phyloP scores from a whole-genome alignment of 2,888 invertebrate genomes.

The Yponomeuta plumbellus region DNA sequence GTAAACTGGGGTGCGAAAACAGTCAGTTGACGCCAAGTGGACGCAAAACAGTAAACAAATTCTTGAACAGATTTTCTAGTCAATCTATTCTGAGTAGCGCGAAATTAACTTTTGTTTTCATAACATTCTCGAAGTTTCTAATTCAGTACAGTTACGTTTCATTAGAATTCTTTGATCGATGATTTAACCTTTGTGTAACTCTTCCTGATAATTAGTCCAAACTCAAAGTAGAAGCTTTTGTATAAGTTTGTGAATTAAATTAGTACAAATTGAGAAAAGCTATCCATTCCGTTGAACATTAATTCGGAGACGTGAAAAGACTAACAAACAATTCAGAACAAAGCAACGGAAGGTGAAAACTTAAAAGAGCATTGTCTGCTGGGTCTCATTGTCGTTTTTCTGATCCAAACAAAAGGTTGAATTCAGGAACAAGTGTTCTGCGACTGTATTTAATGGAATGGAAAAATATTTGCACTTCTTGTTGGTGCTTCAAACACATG shows the following conservation, averaged over 20 bases:
- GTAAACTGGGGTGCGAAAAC: not conserved
- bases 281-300: not conserved
- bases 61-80: not conserved
- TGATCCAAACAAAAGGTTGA: conserved; percentile 17
- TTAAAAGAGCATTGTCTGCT: conserved; percentile 24
- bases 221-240: not conserved
- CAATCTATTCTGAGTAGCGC: not conserved
- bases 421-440: conserved; percentile 2
- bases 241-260: no score
- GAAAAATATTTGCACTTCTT: not conserved
- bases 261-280: no score
- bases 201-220: not conserved
- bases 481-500: not conserved
- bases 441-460: not conserved
- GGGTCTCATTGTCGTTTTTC: conserved; percentile 16
- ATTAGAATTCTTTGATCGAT: not conserved
- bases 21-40: not conserved
- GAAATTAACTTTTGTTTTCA: not conserved
- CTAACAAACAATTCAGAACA: not conserved
- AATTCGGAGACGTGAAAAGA: not conserved
- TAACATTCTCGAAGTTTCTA: not conserved
- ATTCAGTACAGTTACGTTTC: not conserved
- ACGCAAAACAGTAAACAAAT: not conserved
- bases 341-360: not conserved
- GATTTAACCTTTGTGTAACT: not conserved